Percentiles rank a stretch among this genome's conserved stretches.
phyloP scores from a whole-genome alignment of 2,113 vertebrate genomes.

The Coryphaenoides rupestris region DNA sequence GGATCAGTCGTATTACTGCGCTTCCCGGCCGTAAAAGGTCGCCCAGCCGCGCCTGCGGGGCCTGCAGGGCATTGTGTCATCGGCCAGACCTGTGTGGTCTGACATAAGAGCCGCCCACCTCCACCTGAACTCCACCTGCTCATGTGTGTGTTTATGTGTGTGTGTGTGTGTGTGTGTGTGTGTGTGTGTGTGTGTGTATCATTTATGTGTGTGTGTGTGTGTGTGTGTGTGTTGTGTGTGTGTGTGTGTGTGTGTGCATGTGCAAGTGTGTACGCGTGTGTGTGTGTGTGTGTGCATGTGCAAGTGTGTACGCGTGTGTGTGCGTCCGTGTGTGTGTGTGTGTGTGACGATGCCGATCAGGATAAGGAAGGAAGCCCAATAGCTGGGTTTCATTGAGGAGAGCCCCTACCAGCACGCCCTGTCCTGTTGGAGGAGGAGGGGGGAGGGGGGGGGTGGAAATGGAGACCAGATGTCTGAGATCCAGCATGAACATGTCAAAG shows the following conservation, averaged over 20 bases:
- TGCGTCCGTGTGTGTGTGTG: conserved; percentile 16
- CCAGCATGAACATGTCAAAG: conserved; percentile 71
- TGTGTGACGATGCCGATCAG: conserved; percentile 52
- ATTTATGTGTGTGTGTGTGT: too few species aligned
- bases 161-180: too few species aligned
- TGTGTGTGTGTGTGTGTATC: too few species aligned
- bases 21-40: conserved; percentile 57
- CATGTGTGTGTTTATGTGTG: too few species aligned
- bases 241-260: too few species aligned
- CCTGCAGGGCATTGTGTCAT: too few species aligned
- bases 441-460: conserved; percentile 47
- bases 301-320: conserved; percentile 28
- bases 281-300: too few species aligned
- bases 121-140: too few species aligned
- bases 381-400: conserved; percentile 68
- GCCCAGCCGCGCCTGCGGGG: conserved; percentile 11
- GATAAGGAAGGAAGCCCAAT: conserved; percentile 66
- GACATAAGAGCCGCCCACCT: too few species aligned
- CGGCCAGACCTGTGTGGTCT: too few species aligned
- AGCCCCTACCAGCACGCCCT: conserved; percentile 57
- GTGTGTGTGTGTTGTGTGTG: too few species aligned
- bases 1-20: neutral
- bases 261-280: too few species aligned
- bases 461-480: conserved; percentile 71
- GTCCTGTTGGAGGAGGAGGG: conserved; percentile 39